Evolutionary conservation across 1,140 invertebrate species (phyloP).

Genomic region (Neodiprion virginianus): DNA sequence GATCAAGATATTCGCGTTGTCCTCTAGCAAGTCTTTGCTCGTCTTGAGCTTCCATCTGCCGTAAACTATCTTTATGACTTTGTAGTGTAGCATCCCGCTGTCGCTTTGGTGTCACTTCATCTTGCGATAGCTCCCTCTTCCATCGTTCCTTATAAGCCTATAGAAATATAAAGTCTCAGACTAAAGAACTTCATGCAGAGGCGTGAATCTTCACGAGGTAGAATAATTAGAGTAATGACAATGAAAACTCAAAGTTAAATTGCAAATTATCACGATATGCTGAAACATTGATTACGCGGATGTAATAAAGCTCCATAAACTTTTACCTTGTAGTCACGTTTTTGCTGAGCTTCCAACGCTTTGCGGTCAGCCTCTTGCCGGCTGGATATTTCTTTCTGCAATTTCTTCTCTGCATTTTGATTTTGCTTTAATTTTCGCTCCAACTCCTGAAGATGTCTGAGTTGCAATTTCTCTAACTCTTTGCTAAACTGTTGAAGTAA

Average conservation of each 20-base stretch:
- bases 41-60: conserved; percentile 89
- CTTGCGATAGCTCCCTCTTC: conserved; percentile 91
- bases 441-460: conserved; percentile 88
- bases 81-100: conserved; percentile 90
- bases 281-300: too few species aligned
- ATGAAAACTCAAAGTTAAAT: too few species aligned
- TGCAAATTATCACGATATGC: too few species aligned
- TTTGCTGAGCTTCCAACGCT: conserved; percentile 89
- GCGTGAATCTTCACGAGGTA: too few species aligned
- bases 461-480: conserved; percentile 89
- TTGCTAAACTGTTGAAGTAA: conserved; percentile 89
- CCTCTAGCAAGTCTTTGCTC: conserved; percentile 85
- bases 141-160: conserved; percentile 92
- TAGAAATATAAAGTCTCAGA: not conserved
- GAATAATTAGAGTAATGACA: too few species aligned
- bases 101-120: conserved; percentile 90
- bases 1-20: conserved; percentile 90
- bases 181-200: too few species aligned
- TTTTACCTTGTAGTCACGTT: conserved; percentile 91
- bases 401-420: conserved; percentile 87
- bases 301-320: too few species aligned
- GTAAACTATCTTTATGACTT: conserved; percentile 92
- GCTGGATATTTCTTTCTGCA: conserved; percentile 89
- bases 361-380: conserved; percentile 91
- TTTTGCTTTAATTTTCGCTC: conserved; percentile 91